These are phyloP conservation scores for Hydrochoerus hydrochaeris DNA, from an alignment of 2,113 vertebrate species.

Conservation along the genomic window DNA sequence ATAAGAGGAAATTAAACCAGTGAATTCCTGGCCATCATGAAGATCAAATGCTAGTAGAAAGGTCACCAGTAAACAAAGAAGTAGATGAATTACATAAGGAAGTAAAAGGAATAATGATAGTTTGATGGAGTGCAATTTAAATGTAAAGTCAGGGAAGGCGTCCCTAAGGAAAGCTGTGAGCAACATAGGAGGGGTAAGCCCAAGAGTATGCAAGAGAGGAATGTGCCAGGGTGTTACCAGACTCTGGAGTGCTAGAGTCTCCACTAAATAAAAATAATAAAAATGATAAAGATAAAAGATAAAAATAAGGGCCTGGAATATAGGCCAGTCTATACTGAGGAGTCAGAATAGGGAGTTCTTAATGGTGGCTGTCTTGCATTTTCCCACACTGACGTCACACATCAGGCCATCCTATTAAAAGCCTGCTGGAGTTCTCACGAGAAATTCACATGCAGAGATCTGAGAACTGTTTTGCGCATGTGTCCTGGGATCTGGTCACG, in stretches of 20 bases:
- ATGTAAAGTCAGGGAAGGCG: background rate
- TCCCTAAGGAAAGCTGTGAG: background rate
- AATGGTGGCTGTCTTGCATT: background rate
- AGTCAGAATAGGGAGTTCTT: background rate
- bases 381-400: background rate
- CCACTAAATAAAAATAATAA: background rate
- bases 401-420: background rate
- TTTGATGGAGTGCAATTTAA: background rate
- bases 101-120: background rate
- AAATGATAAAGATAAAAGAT: background rate
- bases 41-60: conserved; percentile 22
- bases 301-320: background rate
- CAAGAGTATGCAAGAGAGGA: background rate
- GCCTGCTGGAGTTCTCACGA: background rate
- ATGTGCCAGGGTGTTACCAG: background rate
- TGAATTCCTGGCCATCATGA: background rate
- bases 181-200: too few species aligned
- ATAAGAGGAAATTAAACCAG: background rate
- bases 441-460: background rate
- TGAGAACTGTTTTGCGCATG: background rate
- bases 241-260: background rate
- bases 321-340: background rate
- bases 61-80: background rate
- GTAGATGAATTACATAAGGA: background rate
- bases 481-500: background rate